These are phyloP conservation scores for Drosophila ustulata DNA, from an alignment of 2,888 invertebrate genomes.

Conservation along the genomic window DNA sequence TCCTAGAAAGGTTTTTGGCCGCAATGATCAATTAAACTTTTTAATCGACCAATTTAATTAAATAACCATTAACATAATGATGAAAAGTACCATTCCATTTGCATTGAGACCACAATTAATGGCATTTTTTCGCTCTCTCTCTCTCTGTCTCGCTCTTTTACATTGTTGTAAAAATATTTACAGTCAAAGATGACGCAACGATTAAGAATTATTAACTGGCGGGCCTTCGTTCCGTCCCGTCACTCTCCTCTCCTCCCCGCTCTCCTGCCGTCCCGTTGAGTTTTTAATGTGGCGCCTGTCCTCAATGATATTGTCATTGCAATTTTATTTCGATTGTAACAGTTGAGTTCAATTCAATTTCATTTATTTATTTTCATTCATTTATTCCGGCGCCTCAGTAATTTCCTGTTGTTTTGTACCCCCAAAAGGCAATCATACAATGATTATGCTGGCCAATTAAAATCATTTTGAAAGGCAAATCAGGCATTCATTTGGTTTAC, in stretches of 20 bases:
- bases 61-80: constrained; percentile 6
- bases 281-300: constrained; percentile 33
- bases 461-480: constrained; percentile 35
- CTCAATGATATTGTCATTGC: constrained; percentile 41
- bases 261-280: too few relatives aligned
- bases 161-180: constrained; percentile 15
- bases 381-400: constrained; percentile 44
- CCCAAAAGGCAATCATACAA: constrained; percentile 17
- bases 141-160: constrained; percentile 24
- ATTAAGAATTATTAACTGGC: constrained; percentile 32
- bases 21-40: constrained; percentile 4
- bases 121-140: constrained; percentile 37
- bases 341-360: constrained; percentile 8
- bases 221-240: constrained; percentile 2
- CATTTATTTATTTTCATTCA: constrained; percentile 19
- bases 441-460: constrained; percentile 29
- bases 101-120: constrained; percentile 21
- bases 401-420: constrained; percentile 32
- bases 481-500: background rate
- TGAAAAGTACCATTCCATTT: background rate
- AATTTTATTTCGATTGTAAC: background rate
- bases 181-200: constrained; percentile 26
- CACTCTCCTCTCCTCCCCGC: background rate
- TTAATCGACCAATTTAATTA: constrained; percentile 19
- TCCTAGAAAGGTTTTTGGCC: background rate